Percentiles rank a stretch among this genome's conserved stretches.
These are phyloP conservation scores for Saccopteryx bilineata DNA, from an alignment of 2,113 vertebrate genomes.

Conservation along the genomic window DNA sequence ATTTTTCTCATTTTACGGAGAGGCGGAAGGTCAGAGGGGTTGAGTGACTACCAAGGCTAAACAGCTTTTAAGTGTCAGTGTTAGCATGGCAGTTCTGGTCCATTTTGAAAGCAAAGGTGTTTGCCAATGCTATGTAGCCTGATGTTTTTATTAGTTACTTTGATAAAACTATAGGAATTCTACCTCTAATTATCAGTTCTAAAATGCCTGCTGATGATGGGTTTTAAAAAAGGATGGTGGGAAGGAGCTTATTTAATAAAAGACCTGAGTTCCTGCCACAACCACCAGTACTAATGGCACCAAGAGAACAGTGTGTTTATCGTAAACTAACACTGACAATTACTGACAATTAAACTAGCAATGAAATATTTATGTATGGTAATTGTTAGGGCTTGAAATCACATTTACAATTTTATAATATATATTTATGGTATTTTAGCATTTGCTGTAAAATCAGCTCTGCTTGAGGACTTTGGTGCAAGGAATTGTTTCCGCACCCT, in stretches of 20 bases:
- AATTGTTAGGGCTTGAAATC: not conserved
- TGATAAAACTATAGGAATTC: not conserved
- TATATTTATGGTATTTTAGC: not conserved
- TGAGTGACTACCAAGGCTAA: not conserved
- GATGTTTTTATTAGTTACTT: not conserved
- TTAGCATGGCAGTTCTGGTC: not conserved
- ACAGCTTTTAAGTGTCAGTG: not conserved
- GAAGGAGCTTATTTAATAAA: not conserved
- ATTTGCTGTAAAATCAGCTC: conserved; percentile 28
- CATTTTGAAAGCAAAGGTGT: not conserved
- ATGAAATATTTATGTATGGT: not conserved
- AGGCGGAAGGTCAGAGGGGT: not conserved
- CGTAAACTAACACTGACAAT: not conserved
- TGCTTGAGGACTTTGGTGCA: not conserved
- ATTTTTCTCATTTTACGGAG: not conserved
- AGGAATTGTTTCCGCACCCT: conserved; percentile 24
- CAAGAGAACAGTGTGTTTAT: not conserved
- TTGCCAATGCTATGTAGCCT: not conserved
- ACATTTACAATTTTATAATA: not conserved
- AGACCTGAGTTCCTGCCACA: not conserved
- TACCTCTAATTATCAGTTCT: not conserved
- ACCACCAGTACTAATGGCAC: not conserved
- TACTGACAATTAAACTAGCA: not conserved
- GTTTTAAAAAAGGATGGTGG: not conserved
- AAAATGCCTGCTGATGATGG: not conserved